These are phyloP conservation scores for Protobothrops flavoviridis DNA, from an alignment of 2,113 vertebrate genomes.

Conservation along the genomic window DNA sequence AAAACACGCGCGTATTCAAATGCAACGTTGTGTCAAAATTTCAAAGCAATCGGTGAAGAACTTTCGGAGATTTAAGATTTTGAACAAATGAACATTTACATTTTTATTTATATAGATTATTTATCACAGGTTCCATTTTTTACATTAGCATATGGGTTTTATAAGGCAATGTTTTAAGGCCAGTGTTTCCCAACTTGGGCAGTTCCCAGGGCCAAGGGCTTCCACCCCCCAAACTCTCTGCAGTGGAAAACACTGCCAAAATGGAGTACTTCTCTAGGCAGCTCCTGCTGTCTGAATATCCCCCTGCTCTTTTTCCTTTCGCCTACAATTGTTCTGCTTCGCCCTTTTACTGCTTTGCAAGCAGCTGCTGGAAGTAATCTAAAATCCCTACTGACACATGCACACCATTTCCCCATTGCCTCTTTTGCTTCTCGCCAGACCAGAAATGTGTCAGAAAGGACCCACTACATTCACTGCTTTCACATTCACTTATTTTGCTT, in stretches of 20 bases:
- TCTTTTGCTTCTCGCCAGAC: not conserved
- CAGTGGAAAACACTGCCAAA: not conserved
- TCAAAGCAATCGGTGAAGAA: no score
- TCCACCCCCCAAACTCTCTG: not conserved
- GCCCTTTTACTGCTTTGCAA: not conserved
- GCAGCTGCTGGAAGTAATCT: not conserved
- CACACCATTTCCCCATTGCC: not conserved
- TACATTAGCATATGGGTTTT: not conserved
- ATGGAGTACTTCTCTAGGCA: not conserved
- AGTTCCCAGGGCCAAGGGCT: not conserved
- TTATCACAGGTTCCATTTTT: not conserved
- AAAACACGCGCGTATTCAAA: no score
- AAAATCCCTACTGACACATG: not conserved
- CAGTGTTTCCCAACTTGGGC: not conserved
- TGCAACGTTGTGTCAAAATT: no score
- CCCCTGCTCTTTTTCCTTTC: not conserved
- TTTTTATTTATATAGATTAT: not conserved
- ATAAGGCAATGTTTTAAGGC: not conserved
- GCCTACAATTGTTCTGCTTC: not conserved
- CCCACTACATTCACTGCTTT: not conserved
- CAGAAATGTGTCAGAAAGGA: not conserved
- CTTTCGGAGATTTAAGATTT: no score
- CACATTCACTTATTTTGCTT: not conserved
- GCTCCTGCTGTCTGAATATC: not conserved
- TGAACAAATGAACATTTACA: no score